phyloP scores from a whole-genome alignment of 2,797 vertebrate species.

The Cyclopterus lumpus region DNA sequence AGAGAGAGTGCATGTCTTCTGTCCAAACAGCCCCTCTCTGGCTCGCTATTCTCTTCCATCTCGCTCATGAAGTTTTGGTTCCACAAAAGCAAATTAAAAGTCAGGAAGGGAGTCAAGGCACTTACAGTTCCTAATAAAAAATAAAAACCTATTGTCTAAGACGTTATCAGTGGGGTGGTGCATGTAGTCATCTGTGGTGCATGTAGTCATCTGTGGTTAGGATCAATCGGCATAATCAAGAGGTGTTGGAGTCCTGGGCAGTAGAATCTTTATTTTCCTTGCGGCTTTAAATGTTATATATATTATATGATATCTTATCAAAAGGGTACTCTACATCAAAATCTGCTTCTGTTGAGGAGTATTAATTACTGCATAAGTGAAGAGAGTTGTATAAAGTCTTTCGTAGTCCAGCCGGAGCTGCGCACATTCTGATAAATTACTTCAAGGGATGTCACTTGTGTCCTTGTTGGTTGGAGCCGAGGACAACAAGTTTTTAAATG shows the following conservation, averaged over 20 bases:
- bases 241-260: conserved; percentile 3
- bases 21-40: conserved; percentile 52
- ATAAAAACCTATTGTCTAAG: neutral
- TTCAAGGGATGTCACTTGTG: neutral
- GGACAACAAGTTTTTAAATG: neutral
- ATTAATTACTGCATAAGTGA: neutral
- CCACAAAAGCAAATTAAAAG: conserved; percentile 46
- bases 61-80: conserved; percentile 47
- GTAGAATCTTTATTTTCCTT: conserved; percentile 8
- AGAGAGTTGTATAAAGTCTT: neutral
- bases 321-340: neutral
- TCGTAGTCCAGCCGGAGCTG: neutral
- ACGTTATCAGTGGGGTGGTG: neutral
- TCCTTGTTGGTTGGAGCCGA: neutral
- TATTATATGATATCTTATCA: neutral
- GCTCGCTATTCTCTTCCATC: conserved; percentile 22
- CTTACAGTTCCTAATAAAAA: conserved; percentile 3
- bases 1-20: conserved; percentile 64
- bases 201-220: neutral
- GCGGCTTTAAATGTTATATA: neutral
- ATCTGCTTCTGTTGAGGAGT: neutral
- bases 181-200: neutral
- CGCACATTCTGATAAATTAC: neutral
- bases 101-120: conserved; percentile 23
- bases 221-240: conserved; percentile 9